Evolutionary conservation across 2,888 invertebrate genomes (phyloP).

Genomic region (Cynaeus angustus): DNA sequence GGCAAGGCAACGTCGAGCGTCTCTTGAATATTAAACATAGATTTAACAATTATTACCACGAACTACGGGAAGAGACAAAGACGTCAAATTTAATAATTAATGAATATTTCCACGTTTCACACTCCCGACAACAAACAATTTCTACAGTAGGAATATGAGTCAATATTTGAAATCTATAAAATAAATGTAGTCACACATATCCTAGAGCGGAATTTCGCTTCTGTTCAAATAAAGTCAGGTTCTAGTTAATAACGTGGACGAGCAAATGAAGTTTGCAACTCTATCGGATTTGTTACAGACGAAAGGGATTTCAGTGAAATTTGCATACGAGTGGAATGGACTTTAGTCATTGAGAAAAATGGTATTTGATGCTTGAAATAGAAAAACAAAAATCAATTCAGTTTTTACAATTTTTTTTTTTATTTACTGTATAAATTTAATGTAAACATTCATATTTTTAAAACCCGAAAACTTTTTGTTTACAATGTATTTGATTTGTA

Average conservation of each 20-base stretch:
- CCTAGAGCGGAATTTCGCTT: conserved; percentile 24
- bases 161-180: conserved; percentile 42
- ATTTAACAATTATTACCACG: conserved; percentile 36
- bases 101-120: conserved; percentile 24
- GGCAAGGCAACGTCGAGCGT: conserved; percentile 24
- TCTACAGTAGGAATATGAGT: conserved; percentile 1
- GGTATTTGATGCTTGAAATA: too few relatives aligned
- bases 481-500: too few relatives aligned
- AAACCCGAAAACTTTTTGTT: too few relatives aligned
- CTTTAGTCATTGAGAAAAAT: background rate
- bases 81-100: conserved; percentile 30
- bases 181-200: conserved; percentile 25
- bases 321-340: conserved; percentile 1
- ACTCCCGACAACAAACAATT: conserved; percentile 26
- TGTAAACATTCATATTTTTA: too few relatives aligned
- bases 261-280: conserved; percentile 17
- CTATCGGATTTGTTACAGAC: conserved; percentile 12
- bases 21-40: conserved; percentile 39
- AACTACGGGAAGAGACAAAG: background rate
- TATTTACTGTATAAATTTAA: too few relatives aligned
- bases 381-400: too few relatives aligned
- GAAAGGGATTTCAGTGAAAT: background rate
- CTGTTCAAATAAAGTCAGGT: conserved; percentile 54
- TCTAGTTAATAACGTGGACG: conserved; percentile 42
- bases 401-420: too few relatives aligned